Evolutionary conservation across 2,113 vertebrate species (phyloP), one percentile per base, ranked within the genome.

Genomic region (Acinonyx jubatus): DNA sequence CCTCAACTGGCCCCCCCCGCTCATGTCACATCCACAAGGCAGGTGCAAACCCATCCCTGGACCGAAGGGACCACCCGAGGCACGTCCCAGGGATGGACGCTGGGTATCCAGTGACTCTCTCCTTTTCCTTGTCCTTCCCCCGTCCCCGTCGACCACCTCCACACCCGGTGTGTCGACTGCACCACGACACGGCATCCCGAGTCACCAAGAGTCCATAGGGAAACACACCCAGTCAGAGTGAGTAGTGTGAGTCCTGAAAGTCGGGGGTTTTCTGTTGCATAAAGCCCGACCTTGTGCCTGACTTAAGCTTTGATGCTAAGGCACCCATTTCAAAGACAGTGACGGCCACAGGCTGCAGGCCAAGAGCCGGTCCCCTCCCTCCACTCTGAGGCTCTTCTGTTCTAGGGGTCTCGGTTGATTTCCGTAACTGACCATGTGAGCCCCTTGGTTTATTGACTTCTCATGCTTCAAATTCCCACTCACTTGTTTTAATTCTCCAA

Each of bases 101-200:
- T 52, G 29, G 45, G 38, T 57, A n/a, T 15, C 68, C 74, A 33
- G 33, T 29, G 21, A 41, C 52, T 79, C 27, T 50, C 16, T 61
- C 79, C 41, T 16, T 85, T 85, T 73, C n/a, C 19, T 93, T 83
- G 21, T 50, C 7, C 14, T 52, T 73, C n/a, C 11, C 8, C 16
- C 41, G 0, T 52, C 52, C 11, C 27, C 18, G 18, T 48, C 27
- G 10, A 14, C 25, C 11, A 16, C 36, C 29, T 15, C 36, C 19
- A 15, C 21, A 18, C 21, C 63, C 13, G 21, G 7, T 4, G 18
- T 3, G 7, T 16, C 27, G 1, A 1, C 16, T 27, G 15, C 71
- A 33, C 12, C 3, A 6, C 29, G 7, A 45, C 10, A 13, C 0
- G 1, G 2, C 36, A 45, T 15, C 69, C 50, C 16, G 7, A 18